Evolutionary conservation across 2,888 invertebrate species (phyloP), one percentile per base, ranked within the genome.

Genomic region (Agrotis clavis): DNA sequence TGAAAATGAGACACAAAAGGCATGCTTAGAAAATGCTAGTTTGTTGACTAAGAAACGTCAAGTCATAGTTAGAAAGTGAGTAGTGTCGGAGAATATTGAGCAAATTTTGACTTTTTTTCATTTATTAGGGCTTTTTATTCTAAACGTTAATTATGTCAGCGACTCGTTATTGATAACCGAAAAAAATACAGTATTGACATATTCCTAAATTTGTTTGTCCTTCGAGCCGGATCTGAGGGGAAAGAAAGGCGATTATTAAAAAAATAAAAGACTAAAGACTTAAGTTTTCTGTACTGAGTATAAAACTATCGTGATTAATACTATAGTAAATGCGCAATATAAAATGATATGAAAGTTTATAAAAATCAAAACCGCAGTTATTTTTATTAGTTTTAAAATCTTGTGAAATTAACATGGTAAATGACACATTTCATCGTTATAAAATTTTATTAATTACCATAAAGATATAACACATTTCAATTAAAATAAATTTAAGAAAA

Each of bases 1-100:
- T 4, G 16, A 53, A 48, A 71, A 41, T 25, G 47, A 11, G 25
- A 14, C 5, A 74, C 74, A 63, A 63, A 48, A 63, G 48, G 11
- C 21, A 1, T 21, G 5, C 30, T 53, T 71, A 60, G n/a, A 11
- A 60, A 47, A 73, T 4, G 16, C 9, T 25, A 11, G n/a, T 21
- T 35, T 48, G 30, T 16, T 25, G n/a, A 51, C 30, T 45, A 47
- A 35, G 16, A 9, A 53, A 47, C 35, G n/a, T 1, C 6, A 18
- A 5, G n/a, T 21, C 21, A n/a, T 25, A 21, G 21, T 35, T 48
- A 3, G 25, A 51, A 9, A 57, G n/a, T 1, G 14, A 25, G 13
- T 35, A 4, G 11, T 25, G 14, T 25, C 6, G n/a, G n/a, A 45
- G 35, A 51, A 21, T 21, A 5, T 47, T 35, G 1, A 16, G 6